Evolutionary conservation across 2,888 invertebrate genomes (phyloP).

Genomic region (Stegophylla sp.): DNA sequence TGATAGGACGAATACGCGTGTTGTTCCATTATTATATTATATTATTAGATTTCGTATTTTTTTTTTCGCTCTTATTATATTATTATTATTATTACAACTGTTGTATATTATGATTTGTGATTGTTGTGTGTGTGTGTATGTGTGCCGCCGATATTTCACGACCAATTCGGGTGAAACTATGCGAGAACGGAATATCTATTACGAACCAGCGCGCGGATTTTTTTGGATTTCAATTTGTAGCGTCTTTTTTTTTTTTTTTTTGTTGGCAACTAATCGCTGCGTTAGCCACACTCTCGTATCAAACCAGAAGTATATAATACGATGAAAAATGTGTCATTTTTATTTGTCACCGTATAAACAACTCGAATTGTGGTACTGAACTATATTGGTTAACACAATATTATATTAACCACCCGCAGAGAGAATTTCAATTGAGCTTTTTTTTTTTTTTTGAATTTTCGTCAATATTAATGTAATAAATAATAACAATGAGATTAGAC

Average conservation of each 20-base stretch:
- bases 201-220: slow-evolving; percentile 53
- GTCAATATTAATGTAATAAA: neutral
- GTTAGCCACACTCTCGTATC: slow-evolving; percentile 29
- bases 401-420: slow-evolving; percentile 12
- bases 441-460: neutral
- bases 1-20: slow-evolving; percentile 47
- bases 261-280: slow-evolving; percentile 52
- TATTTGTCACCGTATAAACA: slow-evolving; percentile 34
- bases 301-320: slow-evolving; percentile 23
- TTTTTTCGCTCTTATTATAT: slow-evolving; percentile 44
- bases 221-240: slow-evolving; percentile 55
- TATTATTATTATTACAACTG: neutral
- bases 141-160: slow-evolving; percentile 58
- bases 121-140: slow-evolving; percentile 43
- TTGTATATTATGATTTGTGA: slow-evolving; percentile 42
- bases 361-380: slow-evolving; percentile 3
- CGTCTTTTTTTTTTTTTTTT: slow-evolving; percentile 28
- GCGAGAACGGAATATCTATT: slow-evolving; percentile 50
- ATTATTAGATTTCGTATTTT: slow-evolving; percentile 31
- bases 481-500: neutral
- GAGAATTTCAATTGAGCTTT: slow-evolving; percentile 14
- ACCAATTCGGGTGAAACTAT: slow-evolving; percentile 41
- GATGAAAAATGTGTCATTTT: slow-evolving; percentile 35
- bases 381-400: slow-evolving; percentile 4
- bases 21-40: slow-evolving; percentile 45